Evolutionary conservation across 1,140 invertebrate species (phyloP).

Genomic region (Plectrocnemia conspersa): DNA sequence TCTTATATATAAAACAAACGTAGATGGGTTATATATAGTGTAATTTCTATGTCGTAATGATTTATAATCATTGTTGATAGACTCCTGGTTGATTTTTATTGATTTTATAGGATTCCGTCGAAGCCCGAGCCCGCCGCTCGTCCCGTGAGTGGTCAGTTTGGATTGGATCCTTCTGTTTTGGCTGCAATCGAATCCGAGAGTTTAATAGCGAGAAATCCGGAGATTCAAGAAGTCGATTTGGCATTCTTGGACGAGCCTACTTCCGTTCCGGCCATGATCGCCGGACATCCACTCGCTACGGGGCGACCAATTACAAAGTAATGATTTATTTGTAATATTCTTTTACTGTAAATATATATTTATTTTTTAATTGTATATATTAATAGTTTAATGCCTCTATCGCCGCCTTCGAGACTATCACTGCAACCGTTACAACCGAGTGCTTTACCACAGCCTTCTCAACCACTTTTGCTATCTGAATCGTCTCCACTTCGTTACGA

Average conservation of each 20-base stretch:
- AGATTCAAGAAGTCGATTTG: slow-evolving; percentile 48
- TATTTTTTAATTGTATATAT: slow-evolving; percentile 4
- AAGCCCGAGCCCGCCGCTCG: slow-evolving; percentile 39
- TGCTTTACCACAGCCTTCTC: slow-evolving; percentile 33
- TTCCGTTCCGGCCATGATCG: slow-evolving; percentile 41
- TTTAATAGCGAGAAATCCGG: slow-evolving; percentile 40
- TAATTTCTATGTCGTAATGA: too few species aligned
- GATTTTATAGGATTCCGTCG: slow-evolving; percentile 22
- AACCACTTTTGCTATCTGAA: slow-evolving; percentile 38
- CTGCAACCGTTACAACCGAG: slow-evolving; percentile 30
- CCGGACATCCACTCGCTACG: slow-evolving; percentile 46
- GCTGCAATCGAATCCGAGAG: slow-evolving; percentile 53
- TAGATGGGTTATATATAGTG: too few species aligned
- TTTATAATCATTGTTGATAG: too few species aligned
- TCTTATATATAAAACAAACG: too few species aligned
- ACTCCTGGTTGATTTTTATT: too few species aligned
- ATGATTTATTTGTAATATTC: too few species aligned
- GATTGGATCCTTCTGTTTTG: slow-evolving; percentile 64
- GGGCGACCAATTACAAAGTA: slow-evolving; percentile 39
- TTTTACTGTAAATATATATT: not conserved
- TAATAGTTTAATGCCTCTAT: slow-evolving; percentile 40
- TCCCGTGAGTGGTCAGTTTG: slow-evolving; percentile 60
- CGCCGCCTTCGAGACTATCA: slow-evolving; percentile 33
- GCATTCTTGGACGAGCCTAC: slow-evolving; percentile 54
- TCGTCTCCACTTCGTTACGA: slow-evolving; percentile 39